These are phyloP conservation scores for Artibeus jamaicensis DNA, from an alignment of 2,797 vertebrate species.

Conservation along the genomic window DNA sequence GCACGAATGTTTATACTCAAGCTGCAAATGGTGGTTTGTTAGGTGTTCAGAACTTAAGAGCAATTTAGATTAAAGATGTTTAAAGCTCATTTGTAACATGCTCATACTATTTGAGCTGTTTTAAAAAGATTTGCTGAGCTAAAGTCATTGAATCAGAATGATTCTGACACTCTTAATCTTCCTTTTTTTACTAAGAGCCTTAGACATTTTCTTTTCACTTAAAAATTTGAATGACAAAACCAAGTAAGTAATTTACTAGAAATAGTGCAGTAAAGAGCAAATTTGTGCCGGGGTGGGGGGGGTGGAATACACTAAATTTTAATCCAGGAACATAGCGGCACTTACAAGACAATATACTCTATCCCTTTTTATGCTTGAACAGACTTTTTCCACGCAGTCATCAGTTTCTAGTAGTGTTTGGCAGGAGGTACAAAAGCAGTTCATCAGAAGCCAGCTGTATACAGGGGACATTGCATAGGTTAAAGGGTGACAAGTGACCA, in stretches of 20 bases:
- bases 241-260: conserved; percentile 72
- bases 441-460: neutral
- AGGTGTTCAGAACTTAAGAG: conserved; percentile 78
- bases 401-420: neutral
- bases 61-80: conserved; percentile 79
- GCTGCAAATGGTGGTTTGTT: conserved; percentile 76
- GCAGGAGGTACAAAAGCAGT: neutral
- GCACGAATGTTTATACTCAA: conserved; percentile 72
- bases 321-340: conserved; percentile 28
- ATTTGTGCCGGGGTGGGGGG: conserved; percentile 55
- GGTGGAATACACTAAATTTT: conserved; percentile 50
- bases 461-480: neutral
- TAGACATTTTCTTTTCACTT: conserved; percentile 68
- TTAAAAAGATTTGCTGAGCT: conserved; percentile 78
- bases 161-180: conserved; percentile 79
- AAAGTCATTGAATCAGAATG: conserved; percentile 71
- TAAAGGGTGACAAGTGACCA: neutral
- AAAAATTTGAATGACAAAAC: conserved; percentile 73
- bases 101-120: conserved; percentile 75
- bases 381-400: conserved; percentile 9
- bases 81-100: conserved; percentile 79
- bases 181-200: conserved; percentile 67
- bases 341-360: neutral
- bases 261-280: conserved; percentile 55
- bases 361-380: neutral